Evolutionary conservation across 2,113 vertebrate genomes (phyloP).

Genomic region (Capricornis sumatraensis): DNA sequence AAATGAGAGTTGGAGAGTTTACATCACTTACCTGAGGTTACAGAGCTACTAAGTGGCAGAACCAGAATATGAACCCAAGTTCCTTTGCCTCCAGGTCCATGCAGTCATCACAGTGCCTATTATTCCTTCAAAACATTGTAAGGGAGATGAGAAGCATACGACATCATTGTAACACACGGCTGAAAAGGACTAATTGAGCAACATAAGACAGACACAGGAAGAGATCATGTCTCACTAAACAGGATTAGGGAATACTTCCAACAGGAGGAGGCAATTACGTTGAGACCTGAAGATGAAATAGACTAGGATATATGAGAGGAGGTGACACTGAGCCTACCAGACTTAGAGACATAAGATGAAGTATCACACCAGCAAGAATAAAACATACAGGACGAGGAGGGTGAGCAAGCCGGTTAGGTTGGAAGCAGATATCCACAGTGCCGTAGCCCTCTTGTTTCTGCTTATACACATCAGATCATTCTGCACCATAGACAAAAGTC

Average conservation of each 20-base stretch:
- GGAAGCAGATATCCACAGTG: rapidly evolving
- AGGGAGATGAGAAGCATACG: rapidly evolving
- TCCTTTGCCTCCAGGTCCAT: neutral
- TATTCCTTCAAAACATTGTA: neutral
- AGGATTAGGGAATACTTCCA: neutral
- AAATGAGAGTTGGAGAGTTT: neutral
- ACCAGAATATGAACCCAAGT: neutral
- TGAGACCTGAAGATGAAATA: neutral
- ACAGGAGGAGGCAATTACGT: neutral
- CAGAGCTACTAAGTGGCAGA: neutral
- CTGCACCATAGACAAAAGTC: constrained; percentile 18
- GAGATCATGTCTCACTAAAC: neutral
- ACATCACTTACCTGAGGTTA: neutral
- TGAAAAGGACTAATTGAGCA: neutral
- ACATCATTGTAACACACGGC: neutral
- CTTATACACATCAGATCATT: constrained; percentile 41
- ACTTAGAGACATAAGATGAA: neutral
- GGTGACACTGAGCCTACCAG: neutral
- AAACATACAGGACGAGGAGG: neutral
- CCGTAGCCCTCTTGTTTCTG: neutral
- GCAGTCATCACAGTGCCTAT: neutral
- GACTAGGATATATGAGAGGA: neutral
- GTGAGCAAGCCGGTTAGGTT: no score
- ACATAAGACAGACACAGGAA: neutral
- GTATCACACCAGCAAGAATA: neutral